Percentiles rank a stretch among this genome's conserved stretches.
phyloP scores from a whole-genome alignment of 1,140 invertebrate species.

The Psix sp. region DNA sequence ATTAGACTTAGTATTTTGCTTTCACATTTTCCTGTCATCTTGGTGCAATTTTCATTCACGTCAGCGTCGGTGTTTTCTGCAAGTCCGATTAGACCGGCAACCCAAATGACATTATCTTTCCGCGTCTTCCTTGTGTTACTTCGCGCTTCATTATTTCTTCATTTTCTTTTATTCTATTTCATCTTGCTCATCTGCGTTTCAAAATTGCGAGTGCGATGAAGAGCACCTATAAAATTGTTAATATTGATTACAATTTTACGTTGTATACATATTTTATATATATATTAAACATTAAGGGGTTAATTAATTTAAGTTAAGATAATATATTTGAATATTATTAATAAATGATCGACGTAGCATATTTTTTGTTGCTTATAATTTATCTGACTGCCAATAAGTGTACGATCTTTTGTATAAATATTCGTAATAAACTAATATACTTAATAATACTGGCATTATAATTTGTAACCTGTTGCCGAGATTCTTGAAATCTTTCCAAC shows the following conservation, averaged over 20 bases:
- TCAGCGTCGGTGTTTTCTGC: conserved; percentile 19
- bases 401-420: conserved; percentile 67
- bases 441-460: conserved; percentile 25
- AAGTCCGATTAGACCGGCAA: conserved; percentile 9
- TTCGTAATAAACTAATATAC: conserved; percentile 66
- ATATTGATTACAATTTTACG: conserved; percentile 3
- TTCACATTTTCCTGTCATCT: conserved; percentile 60
- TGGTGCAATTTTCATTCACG: conserved; percentile 40
- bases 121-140: not conserved
- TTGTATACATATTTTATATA: conserved; percentile 9
- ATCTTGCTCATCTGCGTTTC: no score
- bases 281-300: no score
- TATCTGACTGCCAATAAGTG: conserved; percentile 68
- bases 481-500: conserved; percentile 13
- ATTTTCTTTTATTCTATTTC: no score
- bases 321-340: conserved; percentile 26
- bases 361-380: conserved; percentile 65
- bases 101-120: not conserved
- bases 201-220: no score
- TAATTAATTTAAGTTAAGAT: conserved; percentile 41
- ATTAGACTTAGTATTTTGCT: conserved; percentile 49
- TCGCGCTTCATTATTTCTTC: not conserved
- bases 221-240: no score
- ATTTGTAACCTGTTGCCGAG: not conserved
- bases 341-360: conserved; percentile 43